Evolutionary conservation across 2,113 vertebrate genomes (phyloP).

Genomic region (Saimiri boliviensis): DNA sequence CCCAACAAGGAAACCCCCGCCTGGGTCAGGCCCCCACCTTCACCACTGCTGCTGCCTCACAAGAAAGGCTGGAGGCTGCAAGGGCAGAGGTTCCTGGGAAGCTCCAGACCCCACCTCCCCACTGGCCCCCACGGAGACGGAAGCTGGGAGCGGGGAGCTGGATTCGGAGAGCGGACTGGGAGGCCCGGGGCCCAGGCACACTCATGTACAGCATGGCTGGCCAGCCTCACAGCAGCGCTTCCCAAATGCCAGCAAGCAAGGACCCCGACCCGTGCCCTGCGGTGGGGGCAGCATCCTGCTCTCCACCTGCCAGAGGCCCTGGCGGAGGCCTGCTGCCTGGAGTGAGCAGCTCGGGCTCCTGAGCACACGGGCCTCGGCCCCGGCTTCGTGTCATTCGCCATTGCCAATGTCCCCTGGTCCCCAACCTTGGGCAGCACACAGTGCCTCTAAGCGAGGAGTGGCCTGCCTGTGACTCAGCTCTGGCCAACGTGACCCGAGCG

Average conservation of each 20-base stretch:
- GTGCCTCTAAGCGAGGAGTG: neutral
- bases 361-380: neutral
- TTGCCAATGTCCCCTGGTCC: neutral
- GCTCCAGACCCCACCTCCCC: neutral
- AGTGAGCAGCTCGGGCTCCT: neutral
- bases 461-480: neutral
- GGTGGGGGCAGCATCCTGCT: neutral
- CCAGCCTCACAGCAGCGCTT: accelerated
- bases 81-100: neutral
- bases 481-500: neutral
- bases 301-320: too few relatives aligned
- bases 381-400: neutral
- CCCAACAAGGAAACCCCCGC: neutral
- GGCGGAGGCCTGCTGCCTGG: neutral
- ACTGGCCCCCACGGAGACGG: neutral
- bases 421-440: neutral
- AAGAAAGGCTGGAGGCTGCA: too few relatives aligned
- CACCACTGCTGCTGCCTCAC: neutral
- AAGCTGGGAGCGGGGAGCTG: accelerated
- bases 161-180: neutral
- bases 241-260: accelerated
- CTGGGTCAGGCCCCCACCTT: neutral
- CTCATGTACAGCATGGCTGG: accelerated
- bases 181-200: neutral
- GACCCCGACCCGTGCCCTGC: neutral